Percentiles rank a stretch among this genome's conserved stretches.
These are phyloP conservation scores for Gymnobelideus leadbeateri DNA, from an alignment of 2,113 vertebrate species.

Conservation along the genomic window DNA sequence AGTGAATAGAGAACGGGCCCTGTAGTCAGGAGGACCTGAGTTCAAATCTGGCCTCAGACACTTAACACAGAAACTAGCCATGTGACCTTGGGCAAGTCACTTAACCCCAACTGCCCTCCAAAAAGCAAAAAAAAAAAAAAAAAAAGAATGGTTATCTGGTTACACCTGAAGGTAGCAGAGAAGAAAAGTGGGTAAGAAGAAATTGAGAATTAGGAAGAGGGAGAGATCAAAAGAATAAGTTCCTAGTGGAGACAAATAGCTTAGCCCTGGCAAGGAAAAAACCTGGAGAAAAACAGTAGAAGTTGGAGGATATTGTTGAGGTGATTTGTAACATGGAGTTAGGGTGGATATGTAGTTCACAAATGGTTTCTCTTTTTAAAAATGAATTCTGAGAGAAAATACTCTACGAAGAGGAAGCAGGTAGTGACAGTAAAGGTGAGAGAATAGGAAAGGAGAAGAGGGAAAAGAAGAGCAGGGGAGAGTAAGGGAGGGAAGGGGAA, in stretches of 20 bases:
- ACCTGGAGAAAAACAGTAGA: neutral
- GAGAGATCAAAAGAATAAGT: neutral
- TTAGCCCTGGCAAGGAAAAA: neutral
- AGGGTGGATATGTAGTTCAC: neutral
- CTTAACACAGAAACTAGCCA: too few species aligned
- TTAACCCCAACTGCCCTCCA: too few species aligned
- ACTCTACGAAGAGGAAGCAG: neutral
- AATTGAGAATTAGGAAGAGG: neutral
- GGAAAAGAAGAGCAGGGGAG: too few species aligned
- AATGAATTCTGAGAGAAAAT: neutral
- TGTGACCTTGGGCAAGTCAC: too few species aligned
- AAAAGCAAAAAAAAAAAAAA: too few species aligned
- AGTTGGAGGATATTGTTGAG: neutral
- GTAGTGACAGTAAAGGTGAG: neutral
- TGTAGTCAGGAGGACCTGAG: too few species aligned
- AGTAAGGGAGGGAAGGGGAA: neutral
- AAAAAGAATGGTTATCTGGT: neutral
- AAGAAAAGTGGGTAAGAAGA: neutral
- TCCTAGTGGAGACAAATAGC: neutral
- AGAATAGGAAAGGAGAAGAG: neutral
- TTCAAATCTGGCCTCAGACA: too few species aligned
- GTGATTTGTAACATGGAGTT: neutral
- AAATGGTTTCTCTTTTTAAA: neutral
- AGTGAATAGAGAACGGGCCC: too few species aligned
- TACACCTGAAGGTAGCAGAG: neutral